Evolutionary conservation across 2,797 vertebrate species (phyloP).

Genomic region (Gymnoscopelus braueri): DNA sequence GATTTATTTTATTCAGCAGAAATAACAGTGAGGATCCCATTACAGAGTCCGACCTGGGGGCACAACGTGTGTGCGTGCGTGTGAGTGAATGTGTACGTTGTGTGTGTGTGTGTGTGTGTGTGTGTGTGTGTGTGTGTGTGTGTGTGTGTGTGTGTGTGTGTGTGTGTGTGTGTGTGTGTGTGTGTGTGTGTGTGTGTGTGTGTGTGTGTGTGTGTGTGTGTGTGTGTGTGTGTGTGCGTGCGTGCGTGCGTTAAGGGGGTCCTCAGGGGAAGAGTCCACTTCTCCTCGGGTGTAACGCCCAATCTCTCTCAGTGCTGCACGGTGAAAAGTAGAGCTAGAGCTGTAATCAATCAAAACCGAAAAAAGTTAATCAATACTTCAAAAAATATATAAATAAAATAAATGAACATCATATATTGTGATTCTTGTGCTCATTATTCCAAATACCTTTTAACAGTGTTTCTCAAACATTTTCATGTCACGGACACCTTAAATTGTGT

Average conservation of each 20-base stretch:
- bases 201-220: constrained; percentile 26
- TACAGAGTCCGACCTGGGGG: constrained; percentile 87
- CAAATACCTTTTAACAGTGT: constrained; percentile 9
- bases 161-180: constrained; percentile 72
- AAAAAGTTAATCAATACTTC: constrained; percentile 45
- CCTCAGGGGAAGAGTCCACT: constrained; percentile 67
- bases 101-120: constrained; percentile 21
- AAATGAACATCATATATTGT: constrained; percentile 27
- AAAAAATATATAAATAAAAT: constrained; percentile 33
- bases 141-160: constrained; percentile 61
- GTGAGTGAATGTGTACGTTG: constrained; percentile 57
- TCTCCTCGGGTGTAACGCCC: constrained; percentile 63
- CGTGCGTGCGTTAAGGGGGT: constrained; percentile 26
- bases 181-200: constrained; percentile 17
- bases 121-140: constrained; percentile 22
- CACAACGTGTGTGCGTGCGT: constrained; percentile 80
- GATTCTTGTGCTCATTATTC: constrained; percentile 52
- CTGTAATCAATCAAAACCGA: constrained; percentile 64
- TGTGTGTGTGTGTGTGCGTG: constrained; percentile 20
- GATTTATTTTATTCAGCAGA: constrained; percentile 93
- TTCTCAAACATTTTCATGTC: no score
- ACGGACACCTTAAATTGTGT: no score
- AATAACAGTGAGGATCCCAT: constrained; percentile 92
- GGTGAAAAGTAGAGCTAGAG: constrained; percentile 63
- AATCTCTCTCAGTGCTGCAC: constrained; percentile 55